Evolutionary conservation across 2,888 invertebrate genomes (phyloP).

Genomic region (Notodromas monacha): DNA sequence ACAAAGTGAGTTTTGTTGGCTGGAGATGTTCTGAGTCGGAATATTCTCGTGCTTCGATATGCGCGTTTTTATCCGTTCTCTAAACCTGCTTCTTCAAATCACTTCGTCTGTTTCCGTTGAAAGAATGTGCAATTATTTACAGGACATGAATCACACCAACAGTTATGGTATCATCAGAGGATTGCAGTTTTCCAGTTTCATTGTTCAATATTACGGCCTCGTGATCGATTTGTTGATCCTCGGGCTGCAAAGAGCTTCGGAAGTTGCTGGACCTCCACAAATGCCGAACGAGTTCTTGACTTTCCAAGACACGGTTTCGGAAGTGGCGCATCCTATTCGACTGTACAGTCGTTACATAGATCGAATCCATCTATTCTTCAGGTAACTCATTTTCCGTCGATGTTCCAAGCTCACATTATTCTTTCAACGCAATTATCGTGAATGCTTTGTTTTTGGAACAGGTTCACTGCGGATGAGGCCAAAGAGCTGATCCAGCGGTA

Average conservation of each 20-base stretch:
- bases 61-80: no score
- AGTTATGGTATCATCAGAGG: constrained; percentile 94
- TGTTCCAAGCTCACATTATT: no score
- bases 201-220: constrained; percentile 92
- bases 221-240: constrained; percentile 85
- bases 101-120: no score
- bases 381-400: constrained; percentile 20
- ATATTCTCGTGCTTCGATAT: no score
- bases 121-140: no score
- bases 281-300: constrained; percentile 97
- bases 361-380: constrained; percentile 74
- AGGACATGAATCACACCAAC: constrained; percentile 99
- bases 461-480: constrained; percentile 89
- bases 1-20: constrained; percentile 55
- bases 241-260: constrained; percentile 78
- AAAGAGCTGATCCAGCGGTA: constrained; percentile 91
- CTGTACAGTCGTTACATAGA: constrained; percentile 90
- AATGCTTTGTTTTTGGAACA: background rate
- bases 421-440: no score
- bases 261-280: constrained; percentile 98
- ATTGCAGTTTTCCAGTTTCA: constrained; percentile 95
- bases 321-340: constrained; percentile 77
- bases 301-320: constrained; percentile 75
- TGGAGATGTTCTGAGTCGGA: no score
- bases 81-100: no score